Evolutionary conservation across 1,140 invertebrate species (phyloP), one percentile per base, ranked within the genome.

Genomic region (Macrostomum lignano): DNA sequence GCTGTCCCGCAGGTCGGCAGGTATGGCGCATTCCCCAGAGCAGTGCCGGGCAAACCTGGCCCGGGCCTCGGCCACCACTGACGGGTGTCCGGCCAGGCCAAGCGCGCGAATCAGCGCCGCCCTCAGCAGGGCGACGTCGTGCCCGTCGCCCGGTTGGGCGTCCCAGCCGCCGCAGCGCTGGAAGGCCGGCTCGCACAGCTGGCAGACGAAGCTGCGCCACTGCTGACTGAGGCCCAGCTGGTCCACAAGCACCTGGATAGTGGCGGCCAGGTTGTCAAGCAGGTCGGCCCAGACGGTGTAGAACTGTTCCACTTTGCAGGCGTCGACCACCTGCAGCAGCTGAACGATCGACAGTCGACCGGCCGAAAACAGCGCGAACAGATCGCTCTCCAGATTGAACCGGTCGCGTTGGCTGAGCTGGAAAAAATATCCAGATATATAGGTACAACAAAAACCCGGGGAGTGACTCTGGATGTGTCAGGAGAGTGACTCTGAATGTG

Each of bases 311-410:
- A 9, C 15, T 9, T 28, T 28, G 9, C n/a, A 28, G 19, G 19
- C 26, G 15, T 28, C 26, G 26, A 28, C 14, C 3, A 9, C 15
- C 26, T 7, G 15, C 26, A 9, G 19, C 14, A 5, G 26, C 26
- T 15, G 17, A 10, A 36, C 26, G 9, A 14, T 38, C 1, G 36
- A 21, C 13, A 19, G 26, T 6, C 33, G 37, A 36, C 36, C 35
- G 17, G 33, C 37, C 4, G 15, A 25, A 13, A 2, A 4, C n/a
- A n/a, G n/a, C 11, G 15, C 15, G 15, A 9, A 24, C n/a, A n/a
- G n/a, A 24, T 24, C n/a, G 9, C 9, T 24, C n/a, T 24, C 9
- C n/a, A 24, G n/a, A n/a, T n/a, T n/a, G n/a, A n/a, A n/a, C n/a
- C n/a, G n/a, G n/a, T n/a, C n/a, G n/a, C n/a, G n/a, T n/a, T n/a